A percentile compares a stretch with the other conserved stretches of the same genome.
Conservation (phyloP, 2,888 invertebrate species). For the Acanthosoma haemorrhoidale region DNA sequence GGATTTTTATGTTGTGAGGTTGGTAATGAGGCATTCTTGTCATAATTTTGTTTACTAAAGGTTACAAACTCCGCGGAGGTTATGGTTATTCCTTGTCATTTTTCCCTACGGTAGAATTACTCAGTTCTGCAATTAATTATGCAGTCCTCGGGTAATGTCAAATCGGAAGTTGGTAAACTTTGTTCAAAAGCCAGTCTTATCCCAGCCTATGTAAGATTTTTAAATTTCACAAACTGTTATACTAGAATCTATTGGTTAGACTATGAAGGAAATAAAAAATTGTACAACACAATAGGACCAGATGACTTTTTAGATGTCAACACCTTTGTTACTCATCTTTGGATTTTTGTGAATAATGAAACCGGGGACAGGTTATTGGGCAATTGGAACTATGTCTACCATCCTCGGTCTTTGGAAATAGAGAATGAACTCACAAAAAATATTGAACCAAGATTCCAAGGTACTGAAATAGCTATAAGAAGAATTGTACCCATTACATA, state of each 20-base stretch:
- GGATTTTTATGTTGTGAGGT: neutral
- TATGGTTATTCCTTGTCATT: too few species aligned
- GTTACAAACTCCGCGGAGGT: neutral
- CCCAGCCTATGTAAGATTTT: constrained; percentile 36
- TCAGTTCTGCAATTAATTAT: too few species aligned
- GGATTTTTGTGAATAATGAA: constrained; percentile 38
- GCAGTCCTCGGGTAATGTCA: neutral
- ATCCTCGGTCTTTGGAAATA: constrained; percentile 11
- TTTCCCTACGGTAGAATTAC: too few species aligned
- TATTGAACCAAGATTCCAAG: neutral
- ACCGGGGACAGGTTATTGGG: constrained; percentile 36
- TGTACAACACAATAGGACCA: constrained; percentile 35
- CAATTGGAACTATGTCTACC: constrained; percentile 30
- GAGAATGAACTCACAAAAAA: neutral
- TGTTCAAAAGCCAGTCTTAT: neutral
- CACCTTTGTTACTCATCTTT: constrained; percentile 39
- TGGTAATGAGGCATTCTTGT: neutral
- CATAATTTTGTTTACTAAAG: neutral
- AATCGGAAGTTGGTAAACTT: neutral
- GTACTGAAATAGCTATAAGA: constrained; percentile 1
- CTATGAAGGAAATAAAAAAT: constrained; percentile 31
- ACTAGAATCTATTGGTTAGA: constrained; percentile 38
- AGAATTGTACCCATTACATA: constrained; percentile 28
- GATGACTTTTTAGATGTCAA: constrained; percentile 37
- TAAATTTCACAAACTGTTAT: constrained; percentile 33